Base-by-base conservation (phyloP, 2,113 vertebrate species). In the Mastomys natalensis region DNA sequence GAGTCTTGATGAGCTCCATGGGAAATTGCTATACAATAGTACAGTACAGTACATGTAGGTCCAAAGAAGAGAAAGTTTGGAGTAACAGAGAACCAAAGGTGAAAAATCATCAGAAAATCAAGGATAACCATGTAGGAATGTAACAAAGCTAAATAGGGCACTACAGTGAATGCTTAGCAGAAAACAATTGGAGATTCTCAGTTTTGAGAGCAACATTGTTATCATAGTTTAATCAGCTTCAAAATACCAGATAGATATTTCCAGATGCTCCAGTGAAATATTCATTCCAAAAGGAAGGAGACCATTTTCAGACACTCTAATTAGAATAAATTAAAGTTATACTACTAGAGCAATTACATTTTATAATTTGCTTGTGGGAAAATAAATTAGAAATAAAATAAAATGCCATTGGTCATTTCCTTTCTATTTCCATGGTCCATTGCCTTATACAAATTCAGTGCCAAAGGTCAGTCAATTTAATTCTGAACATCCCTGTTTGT, bases 331-430 rank as follows among this genome's bases (percentile, higher is more conserved):
- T 70, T 92, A 86, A 93, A 91, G 43, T 84, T 73, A 68, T 72
- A 91, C 53, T 48, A 68, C 55, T 29, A 66, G 10, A 85, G n/a
- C 81, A 96, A 91, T 93, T 93, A 91, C 5, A 84, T 96, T 94
- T 93, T 93, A 70, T 82, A 92, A 77, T 92, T 94, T 94, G 5
- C 17, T 95, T 26, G 43, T 17, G 43, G 80, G 24, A 90, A 96
- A 95, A 95, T 76, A 92, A 80, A 86, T 73, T 43, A 66, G 66
- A 93, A 94, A 77, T 82, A 88, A 85, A 94, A 78, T 87, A 84
- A 90, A 91, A 82, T 72, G 31, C 45, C 76, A 62, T 51, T 94
- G 34, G 60, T 88, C 48, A 87, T 92, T 96, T 97, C 73, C 78
- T 88, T 81, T 78, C n/a, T 66, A 13, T 66, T 60, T 72, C 70